Base-by-base conservation (phyloP, 1,140 invertebrate genomes). In the Berghia stephanieae region DNA sequence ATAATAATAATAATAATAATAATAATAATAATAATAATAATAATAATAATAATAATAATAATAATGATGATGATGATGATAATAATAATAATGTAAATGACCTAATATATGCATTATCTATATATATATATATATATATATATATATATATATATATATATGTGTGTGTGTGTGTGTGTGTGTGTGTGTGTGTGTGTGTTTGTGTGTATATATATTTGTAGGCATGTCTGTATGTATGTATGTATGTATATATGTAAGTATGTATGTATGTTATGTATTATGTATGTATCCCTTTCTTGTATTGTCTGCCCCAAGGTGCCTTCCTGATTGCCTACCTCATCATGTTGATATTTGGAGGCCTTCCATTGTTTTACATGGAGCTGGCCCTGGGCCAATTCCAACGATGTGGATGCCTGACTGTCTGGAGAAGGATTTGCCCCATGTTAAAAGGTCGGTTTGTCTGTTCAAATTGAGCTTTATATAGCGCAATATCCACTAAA, bases 391-490 rank as follows among this genome's bases (percentile, higher is more conserved):
- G 90, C 1, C 90, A 91, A 78, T 91, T 86, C 78, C 88, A 91
- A 78, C 83, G 87, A 72, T 84, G 87, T 78, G 90, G 90, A 27
- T 90, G 90, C 72, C 84, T 90, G 13, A 85, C 88, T 0, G 84
- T 89, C 3, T 90, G 98, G 96, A 95, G 94, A 80, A 92, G 95
- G 82, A 96, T 99, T 83, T 98, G 97, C 90, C 98, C 98, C 0
- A 94, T 97, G 42, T 92, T 99, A 40, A 98, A 99, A 94, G 98
- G 97, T 98, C 21, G 34, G 24, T 10, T 10, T 18, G 24, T n/a
- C n/a, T n/a, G n/a, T n/a, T n/a, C n/a, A n/a, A n/a, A n/a, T n/a
- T n/a, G n/a, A n/a, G n/a, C n/a, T n/a, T n/a, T n/a, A n/a, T n/a
- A n/a, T n/a, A n/a, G n/a, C n/a, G n/a, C n/a, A n/a, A n/a, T n/a